Evolutionary conservation across 2,113 vertebrate genomes (phyloP).

Genomic region (zebrafish (Danio rerio)): GRCz12tu NC_133183.1:31256001-31256500

Average conservation of each 20-base stretch:
- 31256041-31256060: conserved; percentile 30
- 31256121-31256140: conserved; percentile 17
- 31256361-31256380: not conserved
- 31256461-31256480: no score
- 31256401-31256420: not conserved
- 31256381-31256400: not conserved
- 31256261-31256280: not conserved
- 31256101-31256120: conserved; percentile 8
- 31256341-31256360: not conserved
- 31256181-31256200: conserved; percentile 12
- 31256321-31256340: not conserved
- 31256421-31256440: not conserved
- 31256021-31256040: conserved; percentile 50
- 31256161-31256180: conserved; percentile 1
- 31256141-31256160: conserved; percentile 28
- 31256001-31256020: conserved; percentile 62
- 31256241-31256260: conserved; percentile 1
- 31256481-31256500: no score
- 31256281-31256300: not conserved
- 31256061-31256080: conserved; percentile 2
- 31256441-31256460: not conserved
- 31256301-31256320: not conserved
- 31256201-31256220: not conserved
- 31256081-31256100: conserved; percentile 10
- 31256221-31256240: not conserved